These are phyloP conservation scores for Pangasius krempfi DNA, from an alignment of 2,797 vertebrate species.

Conservation along the genomic window DNA sequence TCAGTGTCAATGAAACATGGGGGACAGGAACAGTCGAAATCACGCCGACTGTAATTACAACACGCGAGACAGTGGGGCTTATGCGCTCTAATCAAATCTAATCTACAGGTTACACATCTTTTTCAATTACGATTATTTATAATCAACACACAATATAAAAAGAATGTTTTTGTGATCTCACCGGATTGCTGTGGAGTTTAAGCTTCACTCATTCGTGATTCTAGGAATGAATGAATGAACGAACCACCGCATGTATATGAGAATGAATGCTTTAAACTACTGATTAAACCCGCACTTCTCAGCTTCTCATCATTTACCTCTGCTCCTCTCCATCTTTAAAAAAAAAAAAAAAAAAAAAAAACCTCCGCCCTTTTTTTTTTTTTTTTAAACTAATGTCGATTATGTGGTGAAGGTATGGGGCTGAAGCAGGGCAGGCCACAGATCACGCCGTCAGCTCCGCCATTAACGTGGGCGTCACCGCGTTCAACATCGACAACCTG, in stretches of 20 bases:
- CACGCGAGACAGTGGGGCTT: not conserved
- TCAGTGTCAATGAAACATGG: not conserved
- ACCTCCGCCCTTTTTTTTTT: conserved; percentile 28
- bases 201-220: not conserved
- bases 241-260: conserved; percentile 10
- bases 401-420: conserved; percentile 84
- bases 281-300: not conserved
- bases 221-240: not conserved
- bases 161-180: not conserved
- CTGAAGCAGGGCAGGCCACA: conserved; percentile 89
- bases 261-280: not conserved
- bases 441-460: conserved; percentile 91
- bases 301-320: conserved; percentile 26
- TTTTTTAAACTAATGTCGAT: conserved; percentile 49
- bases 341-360: not conserved
- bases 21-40: not conserved
- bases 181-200: not conserved
- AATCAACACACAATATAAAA: not conserved
- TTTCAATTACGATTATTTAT: not conserved
- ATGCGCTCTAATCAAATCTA: too few species aligned
- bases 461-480: conserved; percentile 90
- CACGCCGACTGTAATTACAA: not conserved
- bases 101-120: not conserved
- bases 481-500: conserved; percentile 94
- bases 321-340: not conserved